Base-by-base conservation (phyloP, 2,113 vertebrate species). In the Mormyrus iriodes region DNA sequence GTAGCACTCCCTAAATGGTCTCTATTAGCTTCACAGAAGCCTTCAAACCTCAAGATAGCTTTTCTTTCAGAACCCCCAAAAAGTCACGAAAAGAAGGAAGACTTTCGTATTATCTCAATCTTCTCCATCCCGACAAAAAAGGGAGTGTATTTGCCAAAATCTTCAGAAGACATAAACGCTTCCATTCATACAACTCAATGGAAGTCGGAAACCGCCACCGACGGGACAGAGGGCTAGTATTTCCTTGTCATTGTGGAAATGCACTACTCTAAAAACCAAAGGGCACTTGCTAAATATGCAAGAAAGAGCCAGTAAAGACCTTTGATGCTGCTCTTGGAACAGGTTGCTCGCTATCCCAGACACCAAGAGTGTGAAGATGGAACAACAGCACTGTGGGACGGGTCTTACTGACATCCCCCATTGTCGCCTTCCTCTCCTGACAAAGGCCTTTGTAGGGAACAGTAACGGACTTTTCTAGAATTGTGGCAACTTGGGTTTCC, bases 391-490 rank as follows among this genome's bases (percentile, higher is more conserved):
- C 65, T 89, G 42, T 89, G 88, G 88, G 61, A 88, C 79, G 52
- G 88, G 82, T 42, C 65, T 92, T 90, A 83, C 73, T 89, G 90
- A 91, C 88, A 91, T 91, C 73, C 88, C 87, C 85, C 79, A 89
- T 90, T 87, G 86, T 89, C 85, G 86, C 85, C 90, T 24, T 90
- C 88, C n/a, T 88, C 55, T 73, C 87, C 42, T 42, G 39, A 53
- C 85, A 87, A 58, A 90, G 55, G 52, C 69, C 55, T 55, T 86
- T 48, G 69, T 86, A 85, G 55, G 90, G 73, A 85, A 86, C 42
- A 65, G 61, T 86, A 52, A 91, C 88, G 55, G 79, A 83, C 85
- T 89, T 76, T 65, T 42, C 88, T 86, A 24, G 44, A 46, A 90
- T 76, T 88, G 52, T 15, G 49, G 46, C 27, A 89, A 79, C 48